phyloP scores from a whole-genome alignment of 2,797 vertebrate genomes.

The Crenichthys baileyi region DNA sequence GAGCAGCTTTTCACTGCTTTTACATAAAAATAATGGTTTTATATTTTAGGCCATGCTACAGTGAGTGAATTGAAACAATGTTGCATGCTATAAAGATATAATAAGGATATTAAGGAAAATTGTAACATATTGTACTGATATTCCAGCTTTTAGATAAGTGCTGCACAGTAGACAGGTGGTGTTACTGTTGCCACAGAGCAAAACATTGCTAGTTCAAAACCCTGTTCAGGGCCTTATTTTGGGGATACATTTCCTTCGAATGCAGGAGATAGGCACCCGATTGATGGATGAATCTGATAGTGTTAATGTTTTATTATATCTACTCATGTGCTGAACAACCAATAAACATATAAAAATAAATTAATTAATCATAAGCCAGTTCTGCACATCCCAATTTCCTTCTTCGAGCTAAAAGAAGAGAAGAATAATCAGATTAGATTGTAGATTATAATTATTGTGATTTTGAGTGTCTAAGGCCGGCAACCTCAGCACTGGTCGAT shows the following conservation, averaged over 20 bases:
- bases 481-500: no score
- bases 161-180: background rate
- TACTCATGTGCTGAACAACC: no score
- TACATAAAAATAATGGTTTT: slow-evolving; percentile 1
- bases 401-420: no score
- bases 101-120: background rate
- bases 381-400: no score
- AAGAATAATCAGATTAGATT: no score
- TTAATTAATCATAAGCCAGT: no score
- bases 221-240: background rate
- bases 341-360: no score
- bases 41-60: background rate
- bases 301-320: background rate
- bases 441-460: no score
- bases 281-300: background rate
- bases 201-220: background rate
- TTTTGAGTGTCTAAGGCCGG: no score
- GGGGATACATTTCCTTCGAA: background rate
- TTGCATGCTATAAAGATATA: background rate
- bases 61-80: background rate
- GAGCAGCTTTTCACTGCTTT: slow-evolving; percentile 5
- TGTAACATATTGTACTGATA: background rate
- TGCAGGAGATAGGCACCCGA: background rate
- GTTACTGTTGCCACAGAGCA: background rate
- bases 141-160: background rate